Conservation (phyloP, 2,888 invertebrate genomes). For the Aproaerema taeniolella region DNA sequence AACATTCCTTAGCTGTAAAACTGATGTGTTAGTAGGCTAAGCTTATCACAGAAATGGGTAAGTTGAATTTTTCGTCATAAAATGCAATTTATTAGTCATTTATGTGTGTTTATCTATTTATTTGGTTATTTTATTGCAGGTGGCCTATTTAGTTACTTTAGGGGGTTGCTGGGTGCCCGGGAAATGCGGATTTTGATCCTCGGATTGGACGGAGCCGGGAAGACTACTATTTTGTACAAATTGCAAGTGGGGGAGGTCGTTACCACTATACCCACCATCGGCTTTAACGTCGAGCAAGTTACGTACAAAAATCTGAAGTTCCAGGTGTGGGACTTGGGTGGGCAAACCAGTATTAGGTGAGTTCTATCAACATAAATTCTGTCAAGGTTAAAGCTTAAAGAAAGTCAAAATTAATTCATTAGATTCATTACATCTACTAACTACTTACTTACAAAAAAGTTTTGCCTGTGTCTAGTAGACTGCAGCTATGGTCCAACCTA, state of each 20-base stretch:
- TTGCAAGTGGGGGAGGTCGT: conserved; percentile 99
- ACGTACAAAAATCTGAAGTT: conserved; percentile 99
- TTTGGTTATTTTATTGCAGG: conserved; percentile 79
- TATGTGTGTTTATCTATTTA: conserved; percentile 18
- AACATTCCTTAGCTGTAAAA: conserved; percentile 47
- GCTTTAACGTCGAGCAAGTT: conserved; percentile 99
- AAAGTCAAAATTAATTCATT: too few relatives aligned
- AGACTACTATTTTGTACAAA: conserved; percentile 98
- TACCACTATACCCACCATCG: conserved; percentile 98
- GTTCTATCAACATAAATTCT: conserved; percentile 19
- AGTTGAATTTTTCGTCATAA: conserved; percentile 36
- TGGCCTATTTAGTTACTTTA: conserved; percentile 97
- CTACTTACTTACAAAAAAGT: too few relatives aligned
- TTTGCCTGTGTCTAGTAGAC: too few relatives aligned
- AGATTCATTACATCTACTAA: too few relatives aligned
- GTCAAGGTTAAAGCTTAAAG: too few relatives aligned
- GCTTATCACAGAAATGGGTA: conserved; percentile 64
- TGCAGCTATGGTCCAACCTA: too few relatives aligned
- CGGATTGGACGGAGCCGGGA: conserved; percentile 98
- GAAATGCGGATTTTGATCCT: conserved; percentile 99
- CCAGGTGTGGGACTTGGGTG: conserved; percentile 99
- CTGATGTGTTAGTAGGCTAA: conserved; percentile 61
- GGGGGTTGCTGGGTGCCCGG: conserved; percentile 94
- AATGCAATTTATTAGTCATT: conserved; percentile 24
- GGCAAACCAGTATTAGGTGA: conserved; percentile 98